phyloP scores from a whole-genome alignment of 2,113 vertebrate species.

The Artemisiospiza belli region DNA sequence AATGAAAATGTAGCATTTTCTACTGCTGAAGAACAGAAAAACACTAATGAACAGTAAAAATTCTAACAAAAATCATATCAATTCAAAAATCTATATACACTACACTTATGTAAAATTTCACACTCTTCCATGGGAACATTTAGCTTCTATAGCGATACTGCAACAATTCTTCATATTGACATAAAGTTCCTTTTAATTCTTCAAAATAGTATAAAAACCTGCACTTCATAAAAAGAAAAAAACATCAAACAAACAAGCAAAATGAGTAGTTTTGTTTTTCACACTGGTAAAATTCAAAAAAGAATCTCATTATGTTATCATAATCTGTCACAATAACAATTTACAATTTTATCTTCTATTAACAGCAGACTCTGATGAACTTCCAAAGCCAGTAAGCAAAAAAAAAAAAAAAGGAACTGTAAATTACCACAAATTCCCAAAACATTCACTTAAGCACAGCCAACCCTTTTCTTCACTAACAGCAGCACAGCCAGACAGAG shows the following conservation, averaged over 20 bases:
- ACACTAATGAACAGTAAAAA: not conserved
- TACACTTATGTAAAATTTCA: not conserved
- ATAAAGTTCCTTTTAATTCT: not conserved
- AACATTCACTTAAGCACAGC: not conserved
- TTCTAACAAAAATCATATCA: not conserved
- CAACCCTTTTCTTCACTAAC: not conserved
- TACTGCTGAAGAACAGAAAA: not conserved
- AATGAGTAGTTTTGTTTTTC: not conserved
- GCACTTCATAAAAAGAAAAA: not conserved
- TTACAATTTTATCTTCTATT: not conserved
- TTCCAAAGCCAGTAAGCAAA: not conserved
- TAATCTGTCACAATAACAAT: not conserved
- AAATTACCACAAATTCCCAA: not conserved
- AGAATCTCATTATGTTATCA: not conserved
- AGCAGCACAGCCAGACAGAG: not conserved
- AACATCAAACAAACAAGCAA: not conserved
- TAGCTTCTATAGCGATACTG: not conserved
- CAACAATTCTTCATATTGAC: not conserved
- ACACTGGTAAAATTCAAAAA: not conserved
- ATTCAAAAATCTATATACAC: not conserved
- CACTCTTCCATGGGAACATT: not conserved
- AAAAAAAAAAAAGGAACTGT: not conserved
- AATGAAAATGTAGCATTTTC: not conserved
- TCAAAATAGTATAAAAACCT: not conserved
- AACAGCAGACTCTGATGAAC: not conserved